These are phyloP conservation scores for Sciurus carolinensis DNA, from an alignment of 2,797 vertebrate species.

Conservation along the genomic window DNA sequence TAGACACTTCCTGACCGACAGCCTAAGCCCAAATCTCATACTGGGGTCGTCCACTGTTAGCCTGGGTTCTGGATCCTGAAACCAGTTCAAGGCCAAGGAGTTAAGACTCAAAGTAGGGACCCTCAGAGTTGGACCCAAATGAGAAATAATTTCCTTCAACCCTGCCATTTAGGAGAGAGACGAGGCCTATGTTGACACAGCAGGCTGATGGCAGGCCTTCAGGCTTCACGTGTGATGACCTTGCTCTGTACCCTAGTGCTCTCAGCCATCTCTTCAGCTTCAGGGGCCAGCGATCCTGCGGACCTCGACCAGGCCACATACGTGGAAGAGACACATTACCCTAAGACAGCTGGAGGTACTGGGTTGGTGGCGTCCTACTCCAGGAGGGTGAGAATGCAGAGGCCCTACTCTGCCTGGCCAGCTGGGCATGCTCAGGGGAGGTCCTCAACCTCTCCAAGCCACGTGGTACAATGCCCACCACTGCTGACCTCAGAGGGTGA, in stretches of 20 bases:
- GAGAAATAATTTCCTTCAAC: conserved; percentile 4
- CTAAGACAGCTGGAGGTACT: background rate
- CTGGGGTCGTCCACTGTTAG: background rate
- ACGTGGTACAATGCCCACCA: background rate
- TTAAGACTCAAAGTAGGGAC: background rate
- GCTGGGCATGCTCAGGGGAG: too few species aligned
- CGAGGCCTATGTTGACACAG: background rate
- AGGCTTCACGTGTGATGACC: background rate
- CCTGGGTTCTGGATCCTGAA: background rate
- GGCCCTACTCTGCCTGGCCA: background rate
- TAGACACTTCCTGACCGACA: background rate
- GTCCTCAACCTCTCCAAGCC: background rate
- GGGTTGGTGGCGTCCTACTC: background rate
- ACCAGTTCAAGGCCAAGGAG: background rate
- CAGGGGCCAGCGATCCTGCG: background rate
- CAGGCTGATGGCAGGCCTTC: background rate
- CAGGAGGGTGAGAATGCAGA: background rate
- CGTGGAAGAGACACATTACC: background rate
- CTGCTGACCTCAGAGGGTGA: background rate
- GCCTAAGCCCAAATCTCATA: background rate
- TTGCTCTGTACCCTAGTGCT: background rate
- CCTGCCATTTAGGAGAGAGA: background rate
- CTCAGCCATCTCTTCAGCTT: background rate
- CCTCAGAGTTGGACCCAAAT: background rate
- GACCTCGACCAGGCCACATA: background rate